These are phyloP conservation scores for Ceyx cyanopectus DNA, from an alignment of 2,113 vertebrate genomes.

Conservation along the genomic window DNA sequence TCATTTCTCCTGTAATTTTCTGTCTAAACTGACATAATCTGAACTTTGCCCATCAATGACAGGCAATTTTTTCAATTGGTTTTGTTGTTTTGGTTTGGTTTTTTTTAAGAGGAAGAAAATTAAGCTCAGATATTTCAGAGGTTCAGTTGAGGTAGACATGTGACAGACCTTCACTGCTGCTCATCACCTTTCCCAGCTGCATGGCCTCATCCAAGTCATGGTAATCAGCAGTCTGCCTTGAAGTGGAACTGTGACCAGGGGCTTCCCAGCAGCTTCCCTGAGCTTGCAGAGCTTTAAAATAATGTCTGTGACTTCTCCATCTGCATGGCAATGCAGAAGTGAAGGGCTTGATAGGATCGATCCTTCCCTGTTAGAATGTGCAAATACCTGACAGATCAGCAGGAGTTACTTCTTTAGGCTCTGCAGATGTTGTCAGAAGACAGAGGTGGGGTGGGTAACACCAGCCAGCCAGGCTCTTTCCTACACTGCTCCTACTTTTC, in stretches of 20 bases:
- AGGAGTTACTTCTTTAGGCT: background rate
- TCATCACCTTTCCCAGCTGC: background rate
- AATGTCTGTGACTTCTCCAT: background rate
- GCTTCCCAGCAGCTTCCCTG: background rate
- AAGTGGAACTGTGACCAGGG: background rate
- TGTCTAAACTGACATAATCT: background rate
- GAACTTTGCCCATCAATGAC: background rate
- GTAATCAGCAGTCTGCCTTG: no score
- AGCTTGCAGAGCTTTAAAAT: background rate
- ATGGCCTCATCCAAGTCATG: background rate
- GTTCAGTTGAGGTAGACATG: accelerated
- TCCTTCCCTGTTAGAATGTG: background rate
- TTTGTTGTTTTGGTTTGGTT: background rate
- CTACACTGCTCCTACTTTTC: background rate
- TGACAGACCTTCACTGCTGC: background rate
- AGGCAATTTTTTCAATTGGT: background rate
- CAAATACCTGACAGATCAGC: background rate
- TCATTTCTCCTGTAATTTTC: background rate
- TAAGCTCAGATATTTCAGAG: background rate
- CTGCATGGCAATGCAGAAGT: background rate
- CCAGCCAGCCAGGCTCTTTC: background rate
- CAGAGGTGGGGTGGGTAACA: background rate
- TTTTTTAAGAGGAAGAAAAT: background rate
- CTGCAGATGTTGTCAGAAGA: background rate
- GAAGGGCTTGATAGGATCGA: background rate